Conservation (phyloP, 2,797 vertebrate genomes). For the Cynodonichthys magdalenae region DNA sequence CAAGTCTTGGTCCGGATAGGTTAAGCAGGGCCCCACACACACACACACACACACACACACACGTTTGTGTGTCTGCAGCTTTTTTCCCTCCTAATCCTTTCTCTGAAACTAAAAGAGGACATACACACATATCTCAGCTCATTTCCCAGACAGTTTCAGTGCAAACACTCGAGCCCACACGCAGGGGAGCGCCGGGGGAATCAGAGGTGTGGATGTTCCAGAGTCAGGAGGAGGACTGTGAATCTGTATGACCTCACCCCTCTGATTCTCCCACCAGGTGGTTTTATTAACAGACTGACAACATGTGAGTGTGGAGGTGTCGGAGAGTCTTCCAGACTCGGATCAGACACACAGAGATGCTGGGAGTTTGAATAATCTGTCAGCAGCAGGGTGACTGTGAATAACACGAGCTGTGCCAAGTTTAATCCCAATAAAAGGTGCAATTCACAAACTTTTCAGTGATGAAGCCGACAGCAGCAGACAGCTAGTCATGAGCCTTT, state of each 20-base stretch:
- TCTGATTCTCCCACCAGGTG: slow-evolving; percentile 38
- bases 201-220: slow-evolving; percentile 58
- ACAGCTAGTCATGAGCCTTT: too few species aligned
- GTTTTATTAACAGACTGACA: slow-evolving; percentile 50
- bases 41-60: slow-evolving; percentile 21
- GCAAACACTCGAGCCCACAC: slow-evolving; percentile 19
- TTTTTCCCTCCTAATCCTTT: slow-evolving; percentile 5
- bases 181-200: slow-evolving; percentile 13
- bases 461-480: background rate
- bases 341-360: slow-evolving; percentile 19
- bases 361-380: slow-evolving; percentile 23
- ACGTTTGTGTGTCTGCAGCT: slow-evolving; percentile 10
- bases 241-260: slow-evolving; percentile 42
- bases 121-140: slow-evolving; percentile 14
- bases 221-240: slow-evolving; percentile 49
- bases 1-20: slow-evolving; percentile 60
- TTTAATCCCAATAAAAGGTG: background rate
- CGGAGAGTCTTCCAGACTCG: slow-evolving; percentile 27
- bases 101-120: slow-evolving; percentile 29
- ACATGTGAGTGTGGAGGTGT: slow-evolving; percentile 38
- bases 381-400: slow-evolving; percentile 12
- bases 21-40: slow-evolving; percentile 25
- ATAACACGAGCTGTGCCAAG: slow-evolving; percentile 8
- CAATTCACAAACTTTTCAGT: background rate
- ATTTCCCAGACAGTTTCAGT: slow-evolving; percentile 29